Base-by-base conservation (phyloP, 2,113 vertebrate genomes). In the Opisthocomus hoazin region DNA sequence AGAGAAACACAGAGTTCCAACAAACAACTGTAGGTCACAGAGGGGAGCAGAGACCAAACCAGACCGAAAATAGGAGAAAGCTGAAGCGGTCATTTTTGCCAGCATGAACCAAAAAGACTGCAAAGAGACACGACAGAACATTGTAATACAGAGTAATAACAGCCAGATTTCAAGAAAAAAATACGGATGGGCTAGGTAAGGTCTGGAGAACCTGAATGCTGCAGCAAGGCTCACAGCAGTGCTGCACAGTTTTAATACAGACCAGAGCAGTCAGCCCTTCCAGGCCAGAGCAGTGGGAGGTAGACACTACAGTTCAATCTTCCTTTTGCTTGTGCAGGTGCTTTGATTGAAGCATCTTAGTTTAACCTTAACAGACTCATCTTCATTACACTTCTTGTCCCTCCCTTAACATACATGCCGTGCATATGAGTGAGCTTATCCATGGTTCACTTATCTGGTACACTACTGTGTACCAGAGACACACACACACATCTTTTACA, bases 231-330 rank as follows among this genome's bases (percentile, higher is more conserved):
- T 39, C 68, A 87, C 48, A 64, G 76, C 11, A 71, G 46, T 1
- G 1, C 32, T 76, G 37, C 10, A 63, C 24, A 50, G 32, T 7
- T 16, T 66, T 27, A 50, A 13, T 16, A 12, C 0, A 24, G 12
- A 58, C 12, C 30, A 60, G 39, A 77, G 36, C 23, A 68, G 34
- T 6, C 2, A 1, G 43, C 12, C 18, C 30, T 39, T 0, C 0
- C 39, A 83, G 57, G 61, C 32, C 30, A 30, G 37, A 1, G 18
- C 14, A 45, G 57, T 53, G 75, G 66, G 34, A 63, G 11, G 27
- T 19, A 53, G 70, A 50, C 16, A 29, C 36, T 54, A 7, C 22
- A 66, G 24, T 5, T 18, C 29, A 50, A 41, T 9, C 36, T 27
- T 7, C 32, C 22, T 79, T 54, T 34, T 51, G 9, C 37, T 71